Evolutionary conservation across 1,140 invertebrate species (phyloP).

Genomic region (Drosophila lowei): DNA sequence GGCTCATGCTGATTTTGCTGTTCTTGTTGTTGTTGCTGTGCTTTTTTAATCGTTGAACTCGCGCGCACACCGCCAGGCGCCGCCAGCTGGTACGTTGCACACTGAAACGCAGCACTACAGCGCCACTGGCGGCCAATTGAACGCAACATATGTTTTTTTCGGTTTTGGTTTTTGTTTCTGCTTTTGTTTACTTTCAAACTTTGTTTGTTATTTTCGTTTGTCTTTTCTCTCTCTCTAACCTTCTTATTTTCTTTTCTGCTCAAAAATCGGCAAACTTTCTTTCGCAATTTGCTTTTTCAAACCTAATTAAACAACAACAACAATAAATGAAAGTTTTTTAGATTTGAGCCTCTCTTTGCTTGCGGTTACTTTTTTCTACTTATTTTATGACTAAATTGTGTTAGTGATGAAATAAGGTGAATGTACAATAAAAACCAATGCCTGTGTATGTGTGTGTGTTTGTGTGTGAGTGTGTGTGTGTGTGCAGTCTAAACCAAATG

Average conservation of each 20-base stretch:
- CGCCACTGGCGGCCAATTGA: constrained; percentile 80
- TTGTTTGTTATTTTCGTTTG: constrained; percentile 14
- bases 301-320: constrained; percentile 81
- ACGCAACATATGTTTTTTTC: constrained; percentile 71
- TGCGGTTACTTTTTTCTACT: constrained; percentile 19
- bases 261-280: constrained; percentile 54
- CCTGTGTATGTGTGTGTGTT: constrained; percentile 10
- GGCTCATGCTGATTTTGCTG: constrained; percentile 55
- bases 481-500: constrained; percentile 32
- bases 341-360: constrained; percentile 8
- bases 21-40: constrained; percentile 46
- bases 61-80: constrained; percentile 53
- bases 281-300: constrained; percentile 52
- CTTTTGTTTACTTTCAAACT: constrained; percentile 2
- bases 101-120: constrained; percentile 79
- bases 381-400: constrained; percentile 53
- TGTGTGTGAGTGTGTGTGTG: constrained; percentile 16
- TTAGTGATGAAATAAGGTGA: constrained; percentile 50
- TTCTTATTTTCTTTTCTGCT: constrained; percentile 15
- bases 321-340: constrained; percentile 68
- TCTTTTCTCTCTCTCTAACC: constrained; percentile 10
- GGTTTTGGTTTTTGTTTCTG: constrained; percentile 45
- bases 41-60: constrained; percentile 40
- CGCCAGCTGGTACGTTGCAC: constrained; percentile 65
- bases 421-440: constrained; percentile 43